Conservation (phyloP, 2,113 vertebrate genomes). For the Lamprologus lemairii region DNA sequence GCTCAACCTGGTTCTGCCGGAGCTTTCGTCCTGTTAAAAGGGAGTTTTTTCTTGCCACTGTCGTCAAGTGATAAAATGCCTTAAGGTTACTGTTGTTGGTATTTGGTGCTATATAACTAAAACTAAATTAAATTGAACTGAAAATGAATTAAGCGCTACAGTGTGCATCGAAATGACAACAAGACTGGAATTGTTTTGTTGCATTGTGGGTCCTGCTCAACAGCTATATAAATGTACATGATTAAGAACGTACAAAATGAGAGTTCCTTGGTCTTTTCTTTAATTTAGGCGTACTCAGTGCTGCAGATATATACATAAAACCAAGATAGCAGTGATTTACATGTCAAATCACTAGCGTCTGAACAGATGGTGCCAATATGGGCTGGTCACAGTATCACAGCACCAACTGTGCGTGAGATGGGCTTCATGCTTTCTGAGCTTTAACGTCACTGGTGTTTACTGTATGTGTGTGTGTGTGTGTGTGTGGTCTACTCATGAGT, state of each 20-base stretch:
- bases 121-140: not conserved
- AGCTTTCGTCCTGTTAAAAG: not conserved
- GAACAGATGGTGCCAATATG: conserved; percentile 53
- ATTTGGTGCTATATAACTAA: not conserved
- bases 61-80: not conserved
- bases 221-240: not conserved
- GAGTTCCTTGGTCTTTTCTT: not conserved
- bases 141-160: not conserved
- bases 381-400: conserved; percentile 21
- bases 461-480: not conserved
- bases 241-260: not conserved
- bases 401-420: conserved; percentile 28
- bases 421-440: conserved; percentile 6
- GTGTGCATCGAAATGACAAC: not conserved
- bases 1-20: not conserved
- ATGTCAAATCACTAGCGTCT: not conserved
- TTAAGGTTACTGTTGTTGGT: not conserved
- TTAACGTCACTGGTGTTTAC: conserved; percentile 9
- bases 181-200: not conserved
- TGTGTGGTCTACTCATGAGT: conserved; percentile 33
- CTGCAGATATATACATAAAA: not conserved
- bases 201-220: not conserved
- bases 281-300: not conserved
- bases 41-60: not conserved
- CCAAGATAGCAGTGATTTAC: not conserved